Evolutionary conservation across 2,888 invertebrate genomes (phyloP), one percentile per base, ranked within the genome.

Genomic region (Xestia rhomboidea): DNA sequence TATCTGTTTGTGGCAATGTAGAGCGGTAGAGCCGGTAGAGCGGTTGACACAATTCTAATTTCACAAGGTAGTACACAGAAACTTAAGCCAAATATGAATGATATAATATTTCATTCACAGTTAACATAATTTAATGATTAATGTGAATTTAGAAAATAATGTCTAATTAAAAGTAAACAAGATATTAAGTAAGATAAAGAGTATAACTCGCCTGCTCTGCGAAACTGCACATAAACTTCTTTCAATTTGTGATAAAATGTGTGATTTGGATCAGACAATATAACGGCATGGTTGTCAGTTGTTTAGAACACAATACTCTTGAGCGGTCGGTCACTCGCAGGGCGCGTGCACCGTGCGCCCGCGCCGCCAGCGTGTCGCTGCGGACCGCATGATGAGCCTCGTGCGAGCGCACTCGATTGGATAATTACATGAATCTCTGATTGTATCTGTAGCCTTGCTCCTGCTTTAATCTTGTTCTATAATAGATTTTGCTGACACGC

Each of bases 321-420:
- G 41, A 79, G 78, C 81, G 76, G 80, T 81, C 89, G 91, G 91
- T 93, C 95, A 95, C 93, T 92, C 93, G 91, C 89, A 85, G 87
- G 88, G 88, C 93, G 94, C 95, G 94, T 95, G 95, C 91, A 85
- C 79, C 66, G 79, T 51, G 84, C 77, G 83, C 73, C 69, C 83
- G 84, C 76, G 76, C 78, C 60, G 83, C 71, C 44, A 73, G 82
- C 71, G 74, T 67, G 79, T 68, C 86, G 88, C 89, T 84, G 91
- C 91, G 89, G 46, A 68, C 77, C 73, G 78, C 66, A 84, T 57
- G 83, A 84, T 64, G 86, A 81, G 79, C 77, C 81, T 84, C 89
- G 95, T 95, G 92, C 95, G 92, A 89, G 91, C 90, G 94, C 93
- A 96, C 96, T 95, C 92, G 92, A 95, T 95, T 96, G 94, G 89